These are phyloP conservation scores for Periparus ater DNA, from an alignment of 2,797 vertebrate species.

Conservation along the genomic window DNA sequence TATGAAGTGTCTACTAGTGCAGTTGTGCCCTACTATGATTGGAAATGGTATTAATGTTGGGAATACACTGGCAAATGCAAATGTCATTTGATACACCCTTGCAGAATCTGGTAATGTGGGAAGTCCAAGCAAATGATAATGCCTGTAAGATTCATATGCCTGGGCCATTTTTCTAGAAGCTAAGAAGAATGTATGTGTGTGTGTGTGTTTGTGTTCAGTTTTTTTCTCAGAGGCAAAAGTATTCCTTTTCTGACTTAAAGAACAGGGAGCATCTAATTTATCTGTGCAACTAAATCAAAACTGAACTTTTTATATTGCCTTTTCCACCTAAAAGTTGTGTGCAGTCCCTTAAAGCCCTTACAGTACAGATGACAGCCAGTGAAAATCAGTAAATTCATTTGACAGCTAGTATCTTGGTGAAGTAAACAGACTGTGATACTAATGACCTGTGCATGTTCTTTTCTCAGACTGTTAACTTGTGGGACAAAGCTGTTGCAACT, in stretches of 20 bases:
- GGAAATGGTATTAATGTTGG: neutral
- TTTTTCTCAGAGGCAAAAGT: neutral
- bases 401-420: neutral
- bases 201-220: neutral
- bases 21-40: neutral
- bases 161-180: neutral
- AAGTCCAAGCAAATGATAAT: neutral
- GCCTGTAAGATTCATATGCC: neutral
- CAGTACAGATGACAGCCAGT: neutral
- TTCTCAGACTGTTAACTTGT: slow-evolving; percentile 82
- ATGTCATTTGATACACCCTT: rapidly evolving
- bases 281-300: neutral
- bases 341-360: neutral
- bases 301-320: neutral
- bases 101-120: neutral
- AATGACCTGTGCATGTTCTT: neutral
- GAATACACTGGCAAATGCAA: neutral
- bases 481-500: slow-evolving; percentile 89
- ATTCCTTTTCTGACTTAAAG: neutral
- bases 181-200: neutral
- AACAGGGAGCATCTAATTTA: neutral
- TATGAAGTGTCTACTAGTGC: neutral
- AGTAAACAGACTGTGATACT: neutral
- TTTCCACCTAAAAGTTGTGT: neutral
- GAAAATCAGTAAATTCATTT: neutral